phyloP scores from a whole-genome alignment of 2,113 vertebrate species.

The Antechinus stuartii region DNA sequence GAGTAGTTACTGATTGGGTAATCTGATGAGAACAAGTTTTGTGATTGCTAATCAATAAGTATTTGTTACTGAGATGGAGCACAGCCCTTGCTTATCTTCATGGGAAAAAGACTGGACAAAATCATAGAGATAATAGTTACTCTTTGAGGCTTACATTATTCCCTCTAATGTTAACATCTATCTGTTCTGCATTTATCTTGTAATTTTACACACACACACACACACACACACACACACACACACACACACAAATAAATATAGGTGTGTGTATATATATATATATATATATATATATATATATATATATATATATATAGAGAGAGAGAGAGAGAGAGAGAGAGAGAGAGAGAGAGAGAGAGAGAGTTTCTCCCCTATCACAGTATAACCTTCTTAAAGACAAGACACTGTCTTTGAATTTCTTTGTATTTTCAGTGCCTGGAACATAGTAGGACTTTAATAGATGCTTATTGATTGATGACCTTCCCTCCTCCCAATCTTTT shows the following conservation, averaged over 20 bases:
- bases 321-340: too few relatives aligned
- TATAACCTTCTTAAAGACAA: neutral
- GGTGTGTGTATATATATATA: too few relatives aligned
- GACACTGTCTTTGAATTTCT: neutral
- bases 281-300: too few relatives aligned
- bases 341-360: too few relatives aligned
- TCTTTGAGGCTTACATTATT: neutral
- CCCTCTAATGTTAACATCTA: neutral
- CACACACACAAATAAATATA: too few relatives aligned
- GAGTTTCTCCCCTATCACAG: neutral
- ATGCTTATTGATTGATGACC: neutral
- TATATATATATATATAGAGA: too few relatives aligned
- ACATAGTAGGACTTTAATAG: neutral
- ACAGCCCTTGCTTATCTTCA: neutral
- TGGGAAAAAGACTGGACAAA: neutral
- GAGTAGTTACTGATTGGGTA: neutral
- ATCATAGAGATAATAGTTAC: neutral
- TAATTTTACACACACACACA: neutral
- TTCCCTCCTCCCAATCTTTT: too few relatives aligned
- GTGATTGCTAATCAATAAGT: neutral
- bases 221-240: too few relatives aligned
- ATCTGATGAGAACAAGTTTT: neutral
- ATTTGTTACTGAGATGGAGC: neutral
- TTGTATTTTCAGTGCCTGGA: neutral
- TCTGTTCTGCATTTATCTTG: neutral